Base-by-base conservation (phyloP, 2,888 invertebrate genomes). In the Venustoraphidia nigricollis region DNA sequence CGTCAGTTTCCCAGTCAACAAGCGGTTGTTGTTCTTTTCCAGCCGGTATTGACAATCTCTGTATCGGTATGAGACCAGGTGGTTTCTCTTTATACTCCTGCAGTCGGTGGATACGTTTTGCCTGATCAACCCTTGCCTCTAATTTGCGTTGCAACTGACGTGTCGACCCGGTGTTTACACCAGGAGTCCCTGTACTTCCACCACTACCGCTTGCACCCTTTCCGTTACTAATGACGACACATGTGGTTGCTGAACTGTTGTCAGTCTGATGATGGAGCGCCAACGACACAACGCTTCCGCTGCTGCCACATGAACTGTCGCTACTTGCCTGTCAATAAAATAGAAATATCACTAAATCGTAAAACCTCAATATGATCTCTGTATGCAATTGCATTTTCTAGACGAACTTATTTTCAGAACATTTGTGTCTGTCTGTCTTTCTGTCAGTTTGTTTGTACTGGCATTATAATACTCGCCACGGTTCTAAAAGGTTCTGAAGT, bases 1-100 rank as follows among this genome's bases (percentile, higher is more conserved):
- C 73, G 55, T 73, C 73, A 36, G 71, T 70, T 13, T 45, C 45
- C 75, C 75, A 75, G 52, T 75, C 71, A 10, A 77, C 76, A 34
- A 77, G 59, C 8, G 76, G 76, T 55, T 75, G 75, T 55, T 72
- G 69, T 54, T 73, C 72, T 52, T 66, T 67, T 34, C 62, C 66
- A 38, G 66, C 66, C 10, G 71, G 71, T 53, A 71, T 68, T 6
- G 70, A 65, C 51, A 71, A 60, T 53, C 71, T 64, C 54, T 71
- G 70, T 40, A 71, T 69, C n/a, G 71, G 70, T 53, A 71, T 69
- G 40, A 71, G 61, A 42, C 66, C 65, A 13, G 66, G 62, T 5
- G 56, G 51, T 36, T 62, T 56, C 50, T 59, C 59, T 53, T 66
- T 66, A 53, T 66, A 66, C 50, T 70, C 69, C 56, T 69, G 66